Evolutionary conservation across 2,113 vertebrate genomes (phyloP).

Genomic region (Spermophilus dauricus): DNA sequence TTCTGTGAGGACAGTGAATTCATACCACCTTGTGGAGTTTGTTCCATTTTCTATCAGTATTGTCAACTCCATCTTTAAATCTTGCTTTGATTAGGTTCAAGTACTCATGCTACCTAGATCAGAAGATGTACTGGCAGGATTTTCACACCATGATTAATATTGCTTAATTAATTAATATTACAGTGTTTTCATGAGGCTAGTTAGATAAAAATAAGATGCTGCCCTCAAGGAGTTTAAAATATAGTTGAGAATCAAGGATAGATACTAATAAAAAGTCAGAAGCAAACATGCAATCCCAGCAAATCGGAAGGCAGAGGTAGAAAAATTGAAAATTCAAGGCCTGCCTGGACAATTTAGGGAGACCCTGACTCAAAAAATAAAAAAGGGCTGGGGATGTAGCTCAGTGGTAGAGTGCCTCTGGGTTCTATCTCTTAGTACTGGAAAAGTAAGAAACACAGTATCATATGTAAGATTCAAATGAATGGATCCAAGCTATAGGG

Average conservation of each 20-base stretch:
- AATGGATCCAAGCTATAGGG: neutral
- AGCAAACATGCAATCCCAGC: neutral
- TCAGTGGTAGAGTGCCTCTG: too few species aligned
- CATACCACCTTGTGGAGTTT: neutral
- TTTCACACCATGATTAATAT: neutral
- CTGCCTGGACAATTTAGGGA: too few species aligned
- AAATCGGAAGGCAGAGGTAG: too few species aligned
- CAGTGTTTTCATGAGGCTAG: neutral
- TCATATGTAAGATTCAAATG: neutral
- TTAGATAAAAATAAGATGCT: conserved; percentile 29
- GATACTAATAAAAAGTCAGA: neutral
- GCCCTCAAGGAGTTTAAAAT: conserved; percentile 16
- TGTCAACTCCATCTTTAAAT: neutral
- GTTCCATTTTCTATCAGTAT: neutral
- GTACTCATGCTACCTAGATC: neutral
- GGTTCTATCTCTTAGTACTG: too few species aligned
- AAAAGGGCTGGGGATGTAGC: too few species aligned
- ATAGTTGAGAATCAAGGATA: conserved; percentile 25
- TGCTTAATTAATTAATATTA: neutral
- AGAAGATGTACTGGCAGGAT: neutral
- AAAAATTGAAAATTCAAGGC: too few species aligned
- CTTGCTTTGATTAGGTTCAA: neutral
- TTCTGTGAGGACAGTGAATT: neutral
- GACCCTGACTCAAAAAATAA: too few species aligned
- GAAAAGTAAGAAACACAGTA: neutral